Conservation (phyloP, 1,140 invertebrate genomes). For the Pseudoatta argentina region DNA sequence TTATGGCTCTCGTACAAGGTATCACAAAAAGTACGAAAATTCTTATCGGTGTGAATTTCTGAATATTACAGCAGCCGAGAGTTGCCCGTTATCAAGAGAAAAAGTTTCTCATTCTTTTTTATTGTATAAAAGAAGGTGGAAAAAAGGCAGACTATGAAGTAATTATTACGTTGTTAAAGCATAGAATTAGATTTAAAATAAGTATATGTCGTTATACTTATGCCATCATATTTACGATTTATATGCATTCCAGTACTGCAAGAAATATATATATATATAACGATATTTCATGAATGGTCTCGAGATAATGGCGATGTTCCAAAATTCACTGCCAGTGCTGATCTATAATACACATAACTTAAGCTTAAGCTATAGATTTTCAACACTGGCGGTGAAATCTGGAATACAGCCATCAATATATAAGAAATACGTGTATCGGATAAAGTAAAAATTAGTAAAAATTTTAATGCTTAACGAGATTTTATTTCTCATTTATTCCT, state of each 20-base stretch:
- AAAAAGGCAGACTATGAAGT: background rate
- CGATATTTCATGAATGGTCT: background rate
- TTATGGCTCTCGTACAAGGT: background rate
- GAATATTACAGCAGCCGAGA: background rate
- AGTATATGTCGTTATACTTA: background rate
- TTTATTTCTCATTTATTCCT: background rate
- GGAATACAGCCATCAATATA: background rate
- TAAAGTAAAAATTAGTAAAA: constrained; percentile 16
- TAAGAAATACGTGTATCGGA: background rate
- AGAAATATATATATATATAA: background rate
- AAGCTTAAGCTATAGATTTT: too few species aligned
- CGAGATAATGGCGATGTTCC: background rate
- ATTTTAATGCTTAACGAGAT: background rate
- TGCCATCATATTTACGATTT: background rate
- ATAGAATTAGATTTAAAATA: constrained; percentile 10
- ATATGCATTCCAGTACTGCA: background rate
- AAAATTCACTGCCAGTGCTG: too few species aligned
- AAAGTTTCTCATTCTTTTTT: constrained; percentile 6
- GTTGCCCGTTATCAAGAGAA: background rate
- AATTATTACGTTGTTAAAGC: background rate
- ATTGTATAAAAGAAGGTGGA: background rate
- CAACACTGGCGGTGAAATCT: too few species aligned
- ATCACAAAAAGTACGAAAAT: constrained; percentile 22
- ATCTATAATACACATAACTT: too few species aligned
- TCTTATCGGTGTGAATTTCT: constrained; percentile 14